Percentiles rank a stretch among this genome's conserved stretches.
Conservation (phyloP, 2,113 vertebrate species). For the Hiodon tergisus region DNA sequence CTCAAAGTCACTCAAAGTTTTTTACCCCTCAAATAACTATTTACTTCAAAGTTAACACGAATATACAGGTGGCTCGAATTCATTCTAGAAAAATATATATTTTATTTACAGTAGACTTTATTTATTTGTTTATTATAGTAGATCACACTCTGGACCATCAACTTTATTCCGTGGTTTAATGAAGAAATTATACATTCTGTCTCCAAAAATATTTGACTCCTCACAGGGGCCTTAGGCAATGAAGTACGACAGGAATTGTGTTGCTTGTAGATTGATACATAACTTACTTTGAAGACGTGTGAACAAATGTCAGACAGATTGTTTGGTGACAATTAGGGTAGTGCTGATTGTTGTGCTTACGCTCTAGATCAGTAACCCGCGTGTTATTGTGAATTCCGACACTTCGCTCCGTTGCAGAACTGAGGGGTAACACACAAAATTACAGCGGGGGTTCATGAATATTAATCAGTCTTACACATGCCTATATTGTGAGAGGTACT, state of each 20-base stretch:
- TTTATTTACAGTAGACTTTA: background rate
- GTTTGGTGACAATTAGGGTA: too few relatives aligned
- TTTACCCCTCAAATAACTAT: background rate
- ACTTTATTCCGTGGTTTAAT: slow-evolving; percentile 13
- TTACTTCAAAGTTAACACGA: slow-evolving; percentile 2
- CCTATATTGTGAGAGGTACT: background rate
- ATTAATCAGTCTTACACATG: background rate
- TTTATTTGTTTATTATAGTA: slow-evolving; percentile 11
- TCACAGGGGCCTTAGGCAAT: slow-evolving; percentile 1
- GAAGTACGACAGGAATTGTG: background rate
- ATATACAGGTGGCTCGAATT: background rate
- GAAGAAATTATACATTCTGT: background rate
- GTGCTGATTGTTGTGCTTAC: too few relatives aligned
- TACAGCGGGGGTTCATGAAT: background rate
- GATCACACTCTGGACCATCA: slow-evolving; percentile 1
- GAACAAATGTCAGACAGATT: too few relatives aligned
- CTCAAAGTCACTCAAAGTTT: background rate
- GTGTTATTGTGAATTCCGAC: too few relatives aligned
- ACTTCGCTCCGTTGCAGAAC: too few relatives aligned
- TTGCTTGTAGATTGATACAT: background rate
- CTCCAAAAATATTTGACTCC: background rate
- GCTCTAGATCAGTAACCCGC: too few relatives aligned
- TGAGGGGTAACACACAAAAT: too few relatives aligned
- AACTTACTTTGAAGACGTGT: background rate
- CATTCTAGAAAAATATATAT: background rate